Percentiles rank a stretch among this genome's conserved stretches.
Evolutionary conservation across 2,797 vertebrate species (phyloP).

Genomic region (Gymnocypris eckloni): DNA sequence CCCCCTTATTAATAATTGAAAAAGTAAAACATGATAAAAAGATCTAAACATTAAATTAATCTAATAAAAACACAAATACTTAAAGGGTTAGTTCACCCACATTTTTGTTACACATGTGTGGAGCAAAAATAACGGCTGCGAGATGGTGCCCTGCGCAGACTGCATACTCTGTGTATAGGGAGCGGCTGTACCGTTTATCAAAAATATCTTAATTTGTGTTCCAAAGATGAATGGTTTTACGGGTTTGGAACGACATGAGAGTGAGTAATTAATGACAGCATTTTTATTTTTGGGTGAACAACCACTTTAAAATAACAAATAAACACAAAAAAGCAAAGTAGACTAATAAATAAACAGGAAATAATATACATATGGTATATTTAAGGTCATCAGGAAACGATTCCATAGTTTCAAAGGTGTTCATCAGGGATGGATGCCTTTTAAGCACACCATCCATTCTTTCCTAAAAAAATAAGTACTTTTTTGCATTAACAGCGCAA

Average conservation of each 20-base stretch:
- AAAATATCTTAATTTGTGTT: too few species aligned
- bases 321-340: background rate
- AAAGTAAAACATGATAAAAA: background rate
- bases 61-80: background rate
- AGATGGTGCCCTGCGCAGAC: too few species aligned
- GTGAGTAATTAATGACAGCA: too few species aligned
- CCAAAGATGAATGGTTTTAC: too few species aligned
- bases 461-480: background rate
- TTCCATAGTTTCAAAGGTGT: background rate
- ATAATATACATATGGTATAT: background rate
- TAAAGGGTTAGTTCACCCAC: background rate
- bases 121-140: too few species aligned
- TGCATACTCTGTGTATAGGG: too few species aligned
- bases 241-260: too few species aligned
- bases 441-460: conserved; percentile 19
- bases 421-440: conserved; percentile 15
- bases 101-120: too few species aligned
- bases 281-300: too few species aligned
- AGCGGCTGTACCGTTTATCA: too few species aligned
- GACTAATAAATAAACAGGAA: background rate
- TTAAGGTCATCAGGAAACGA: background rate
- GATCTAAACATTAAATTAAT: background rate
- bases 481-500: conserved; percentile 32
- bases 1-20: background rate
- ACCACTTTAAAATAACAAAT: background rate